Base-by-base conservation (phyloP, 2,797 vertebrate species). In the Sebastes steindachneri region DNA sequence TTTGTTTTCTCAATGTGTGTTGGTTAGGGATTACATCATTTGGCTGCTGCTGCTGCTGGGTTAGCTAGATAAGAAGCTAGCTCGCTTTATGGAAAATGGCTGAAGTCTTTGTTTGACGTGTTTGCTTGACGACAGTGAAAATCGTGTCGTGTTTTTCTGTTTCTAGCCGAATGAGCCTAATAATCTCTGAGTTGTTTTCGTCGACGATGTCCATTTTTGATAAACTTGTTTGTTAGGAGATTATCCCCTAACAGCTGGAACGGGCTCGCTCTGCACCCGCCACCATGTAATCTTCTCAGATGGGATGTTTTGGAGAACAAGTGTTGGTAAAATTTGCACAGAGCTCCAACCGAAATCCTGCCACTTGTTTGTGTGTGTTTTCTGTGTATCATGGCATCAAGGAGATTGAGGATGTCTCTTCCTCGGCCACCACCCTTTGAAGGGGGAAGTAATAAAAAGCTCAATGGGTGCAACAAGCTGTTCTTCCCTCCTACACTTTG, bases 391-490 rank as follows among this genome's bases (percentile, higher is more conserved):
- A 82, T 91, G 81, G 89, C 90, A 93, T 94, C 88, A 91, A 90
- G 80, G 89, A 87, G 88, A 91, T 80, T 77, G 83, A 88, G 87
- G 89, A 92, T 88, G 86, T 91, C 73, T 93, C 83, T 86, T 90
- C 91, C 83, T 90, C 91, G 85, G 86, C 91, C 86, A 92, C 93
- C 80, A 92, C 87, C 86, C 92, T 95, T 95, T 96, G 90, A 93
- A 92, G 90, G 82, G 91, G 90, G 91, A 90, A 87, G 88, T 94
- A 92, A 95, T 96, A 94, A 96, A 96, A 93, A 89, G 84, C 91
- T 95, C 92, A 95, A 94, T 95, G 93, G 94, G 92, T 91, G 93
- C 93, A 94, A 95, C 95, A 94, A 94, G 93, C 94, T 94, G 92
- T 93, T 94, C 88, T 89, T 93, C 87, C 92, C 90, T 92, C 90